Base-by-base conservation (phyloP, 2,888 invertebrate species). In the Scaptomyza polygonia region DNA sequence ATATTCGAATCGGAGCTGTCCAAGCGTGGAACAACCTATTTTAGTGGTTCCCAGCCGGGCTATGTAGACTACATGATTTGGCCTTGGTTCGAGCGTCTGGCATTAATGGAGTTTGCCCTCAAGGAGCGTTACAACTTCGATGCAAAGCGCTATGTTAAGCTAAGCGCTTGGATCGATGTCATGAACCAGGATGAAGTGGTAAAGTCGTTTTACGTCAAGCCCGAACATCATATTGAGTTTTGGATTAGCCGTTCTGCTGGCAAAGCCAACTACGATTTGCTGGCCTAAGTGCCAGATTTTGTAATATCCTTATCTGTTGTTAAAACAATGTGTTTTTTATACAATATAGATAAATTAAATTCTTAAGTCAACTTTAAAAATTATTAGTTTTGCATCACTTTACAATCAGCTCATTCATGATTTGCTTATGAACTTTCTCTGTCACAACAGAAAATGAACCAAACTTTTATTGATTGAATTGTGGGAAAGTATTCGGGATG, bases 61-160 rank as follows among this genome's bases (percentile, higher is more conserved):
- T 94, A 96, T 93, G 92, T 96, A 53, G 97, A 97, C 89, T 95
- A 95, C 77, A 96, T 96, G 93, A 94, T 97, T 74, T 97, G 96
- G 96, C 97, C 97, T 2, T 97, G 96, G 95, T 94, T 96, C 83
- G 97, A 97, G 90, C 89, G 92, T 36, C 72, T 90, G 5, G 68
- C 86, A 14, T 77, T 96, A 42, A 92, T 96, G 0, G 92, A 93
- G 82, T 89, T 94, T 21, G 88, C 95, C 44, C 58, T 90, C 5
- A 94, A 94, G 51, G 93, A 94, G 44, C 93, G 94, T 52, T 95
- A 59, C 21, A 67, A 4, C n/a, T 76, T 88, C 4, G 76, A 77
- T 30, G 64, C 54, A 30, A 44, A 73, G 40, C 79, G 85, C 2
- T 86, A 47, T 40, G 45, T 21, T 12, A 58, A 78, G 9, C 30